Evolutionary conservation across 2,113 vertebrate species (phyloP), one percentile per base, ranked within the genome.

Genomic region (Bubo blakistoni): DNA sequence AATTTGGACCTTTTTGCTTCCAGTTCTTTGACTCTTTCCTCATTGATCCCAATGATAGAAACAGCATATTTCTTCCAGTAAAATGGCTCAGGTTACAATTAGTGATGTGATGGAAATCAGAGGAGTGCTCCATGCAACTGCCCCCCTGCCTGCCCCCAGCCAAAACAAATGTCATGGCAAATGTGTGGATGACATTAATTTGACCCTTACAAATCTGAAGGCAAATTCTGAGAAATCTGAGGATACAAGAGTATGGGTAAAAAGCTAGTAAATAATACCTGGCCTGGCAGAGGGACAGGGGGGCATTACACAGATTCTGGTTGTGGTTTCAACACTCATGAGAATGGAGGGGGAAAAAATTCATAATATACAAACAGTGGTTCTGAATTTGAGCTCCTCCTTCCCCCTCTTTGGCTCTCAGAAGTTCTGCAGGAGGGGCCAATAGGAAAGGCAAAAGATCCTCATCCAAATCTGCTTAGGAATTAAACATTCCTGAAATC

Each of bases 21-120:
- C 66, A 51, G 54, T 80, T 80, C 66, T 89, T 87, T 49, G 79
- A 73, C 62, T 94, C 66, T 94, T 87, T 77, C 80, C 83, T 87
- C 6, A 5, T 57, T 80, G 74, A 26, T 93, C 63, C 67, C 87
- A 77, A 0, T 38, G 70, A 63, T 19, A 70, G 94, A 66, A 89
- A 72, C 47, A 70, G 86, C 57, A 4, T 57, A 42, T 96, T 96
- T 92, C 95, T 96, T 97, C 90, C 88, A 95, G 97, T 94, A 54
- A 87, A 96, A 92, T 71, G 94, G 94, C 91, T 97, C 89, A 94
- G 95, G 96, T 96, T 96, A 59, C 89, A 72, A 66, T 92, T 73
- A 86, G 62, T 52, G 70, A 57, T 26, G 58, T 90, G 88, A 42
- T 92, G 90, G 92, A 86, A 97, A 83, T 82, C 38, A n/a, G 36